Base-by-base conservation (phyloP, 2,888 invertebrate species). In the Macroteleia sp. region DNA sequence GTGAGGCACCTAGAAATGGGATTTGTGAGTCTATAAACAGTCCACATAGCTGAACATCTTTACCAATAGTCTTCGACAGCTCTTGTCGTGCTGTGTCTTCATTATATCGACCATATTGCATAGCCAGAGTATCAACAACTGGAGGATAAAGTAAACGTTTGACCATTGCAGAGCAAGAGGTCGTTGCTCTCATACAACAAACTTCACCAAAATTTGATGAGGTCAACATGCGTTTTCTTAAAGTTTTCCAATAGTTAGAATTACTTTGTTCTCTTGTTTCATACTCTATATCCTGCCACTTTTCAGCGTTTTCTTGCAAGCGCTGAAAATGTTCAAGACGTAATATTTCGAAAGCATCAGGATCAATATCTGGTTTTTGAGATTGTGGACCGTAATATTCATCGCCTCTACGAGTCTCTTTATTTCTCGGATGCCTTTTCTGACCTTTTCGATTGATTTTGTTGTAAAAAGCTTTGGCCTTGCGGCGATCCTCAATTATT, bases 131-230 rank as follows among this genome's bases (percentile, higher is more conserved):
- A n/a, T n/a, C n/a, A n/a, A n/a, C n/a, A n/a, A n/a, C n/a, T n/a
- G n/a, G n/a, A n/a, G n/a, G n/a, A n/a, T n/a, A n/a, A n/a, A n/a
- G n/a, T n/a, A n/a, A n/a, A n/a, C n/a, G n/a, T n/a, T n/a, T n/a
- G n/a, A n/a, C n/a, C n/a, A n/a, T n/a, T n/a, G n/a, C n/a, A n/a
- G n/a, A n/a, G n/a, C n/a, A n/a, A n/a, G n/a, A n/a, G n/a, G n/a
- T n/a, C n/a, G n/a, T n/a, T n/a, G n/a, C n/a, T n/a, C n/a, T n/a
- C n/a, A n/a, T n/a, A n/a, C 48, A 39, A 62, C 62, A 50, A 36
- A 64, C 12, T n/a, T 48, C 67, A 30, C 73, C 75, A 62, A 82
- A 82, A 61, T 82, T 64, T 0, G 81, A 81, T 17, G 81, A 66
- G 3, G 82, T 82, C 19, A 82, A 34, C 25, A 82, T 34, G 3